Percentiles rank a stretch among this genome's conserved stretches.
These are phyloP conservation scores for Rhadinocentrus ornatus DNA, from an alignment of 2,797 vertebrate genomes.

Conservation along the genomic window DNA sequence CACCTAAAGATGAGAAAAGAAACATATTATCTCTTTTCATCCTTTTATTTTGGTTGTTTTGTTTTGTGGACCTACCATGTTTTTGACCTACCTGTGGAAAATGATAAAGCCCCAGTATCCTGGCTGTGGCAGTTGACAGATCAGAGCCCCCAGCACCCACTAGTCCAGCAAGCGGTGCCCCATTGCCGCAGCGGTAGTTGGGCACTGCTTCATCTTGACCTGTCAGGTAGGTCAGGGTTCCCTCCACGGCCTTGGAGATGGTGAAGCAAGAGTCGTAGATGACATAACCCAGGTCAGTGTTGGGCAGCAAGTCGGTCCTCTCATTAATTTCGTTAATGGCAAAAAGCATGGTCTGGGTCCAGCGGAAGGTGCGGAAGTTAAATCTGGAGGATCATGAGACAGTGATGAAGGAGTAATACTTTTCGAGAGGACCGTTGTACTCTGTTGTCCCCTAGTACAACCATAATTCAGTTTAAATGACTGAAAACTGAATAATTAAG, in stretches of 20 bases:
- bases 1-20: constrained; percentile 74
- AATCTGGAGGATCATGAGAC: constrained; percentile 76
- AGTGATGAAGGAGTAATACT: neutral
- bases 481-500: neutral
- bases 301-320: constrained; percentile 79
- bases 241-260: constrained; percentile 89
- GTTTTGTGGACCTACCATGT: too few species aligned
- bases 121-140: constrained; percentile 87
- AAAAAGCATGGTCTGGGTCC: constrained; percentile 90
- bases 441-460: neutral
- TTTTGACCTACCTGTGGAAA: constrained; percentile 83
- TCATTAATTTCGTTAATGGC: constrained; percentile 86
- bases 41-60: too few species aligned
- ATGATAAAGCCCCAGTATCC: constrained; percentile 89
- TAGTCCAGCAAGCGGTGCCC: constrained; percentile 83
- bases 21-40: neutral
- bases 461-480: neutral
- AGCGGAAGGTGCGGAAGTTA: constrained; percentile 87
- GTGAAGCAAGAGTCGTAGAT: constrained; percentile 90
- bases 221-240: constrained; percentile 86
- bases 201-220: constrained; percentile 89
- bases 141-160: constrained; percentile 87
- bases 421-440: neutral
- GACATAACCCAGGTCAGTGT: constrained; percentile 86
- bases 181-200: constrained; percentile 86